Evolutionary conservation across 1,140 invertebrate species (phyloP), one percentile per base, ranked within the genome.

Genomic region (Luehdorfia chinensis): DNA sequence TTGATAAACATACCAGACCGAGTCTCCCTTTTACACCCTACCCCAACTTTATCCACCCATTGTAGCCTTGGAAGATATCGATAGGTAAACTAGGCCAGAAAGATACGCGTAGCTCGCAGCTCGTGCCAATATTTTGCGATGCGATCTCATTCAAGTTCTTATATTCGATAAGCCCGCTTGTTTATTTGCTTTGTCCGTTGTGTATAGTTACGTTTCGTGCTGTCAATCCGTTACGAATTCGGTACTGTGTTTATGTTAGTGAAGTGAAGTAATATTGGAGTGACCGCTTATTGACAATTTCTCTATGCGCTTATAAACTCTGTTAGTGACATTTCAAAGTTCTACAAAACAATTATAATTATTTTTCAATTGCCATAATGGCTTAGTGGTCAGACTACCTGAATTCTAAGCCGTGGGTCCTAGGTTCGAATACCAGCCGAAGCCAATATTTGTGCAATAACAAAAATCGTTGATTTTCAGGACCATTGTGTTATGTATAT

Each of bases 1-100:
- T 47, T 49, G 52, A 55, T 55, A 55, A 34, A 39, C 52, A 44
- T 13, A 12, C 45, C 9, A 36, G 21, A 13, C 16, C 4, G 19
- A 3, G 6, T 21, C 11, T 18, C 50, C 53, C 43, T 47, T 48
- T 3, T 31, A 12, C 9, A 19, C 47, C 34, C 25, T 23, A 32
- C 16, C 19, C 8, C 36, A 6, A 27, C 12, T 3, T n/a, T n/a
- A n/a, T 9, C 41, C 32, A 21, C 7, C 49, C 12, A n/a, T n/a
- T n/a, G 44, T 33, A 33, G 47, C 51, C 56, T 58, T 58, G 50
- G 43, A 7, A 55, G 56, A 55, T 59, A 59, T 47, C 46, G 41
- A 27, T n/a, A 36, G 51, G 31, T n/a, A n/a, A n/a, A n/a, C n/a
- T n/a, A n/a, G n/a, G n/a, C n/a, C n/a, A n/a, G 19, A 55, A 27